A percentile compares a stretch with the other conserved stretches of the same genome.
Evolutionary conservation across 2,113 vertebrate genomes (phyloP).

Genomic region (Salvelinus alpinus): DNA sequence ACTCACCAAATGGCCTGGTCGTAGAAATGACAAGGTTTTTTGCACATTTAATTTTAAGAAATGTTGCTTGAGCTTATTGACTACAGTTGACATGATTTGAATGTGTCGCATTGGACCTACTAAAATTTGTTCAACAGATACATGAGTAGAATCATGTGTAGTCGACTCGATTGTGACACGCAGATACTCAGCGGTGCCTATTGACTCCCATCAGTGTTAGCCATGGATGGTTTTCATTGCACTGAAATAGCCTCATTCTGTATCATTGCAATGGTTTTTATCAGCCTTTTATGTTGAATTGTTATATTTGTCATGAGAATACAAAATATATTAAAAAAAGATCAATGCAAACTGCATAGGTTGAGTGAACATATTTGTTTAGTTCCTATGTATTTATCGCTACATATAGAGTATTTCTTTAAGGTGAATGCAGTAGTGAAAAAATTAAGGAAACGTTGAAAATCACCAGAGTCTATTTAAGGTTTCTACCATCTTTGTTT

Average conservation of each 20-base stretch:
- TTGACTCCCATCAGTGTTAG: background rate
- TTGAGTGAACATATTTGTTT: conserved; percentile 9
- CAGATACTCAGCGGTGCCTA: conserved; percentile 22
- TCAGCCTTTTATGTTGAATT: conserved; percentile 18
- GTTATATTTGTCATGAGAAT: conserved; percentile 2
- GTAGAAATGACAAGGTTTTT: background rate
- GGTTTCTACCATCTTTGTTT: too few relatives aligned
- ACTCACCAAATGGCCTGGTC: conserved; percentile 21
- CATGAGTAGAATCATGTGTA: background rate
- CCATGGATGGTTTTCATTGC: conserved; percentile 32
- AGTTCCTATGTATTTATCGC: too few relatives aligned
- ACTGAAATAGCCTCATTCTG: conserved; percentile 32
- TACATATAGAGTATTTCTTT: too few relatives aligned
- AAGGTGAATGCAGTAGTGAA: too few relatives aligned
- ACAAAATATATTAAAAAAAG: background rate
- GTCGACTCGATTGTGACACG: background rate
- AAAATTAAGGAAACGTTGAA: too few relatives aligned
- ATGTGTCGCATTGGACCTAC: background rate
- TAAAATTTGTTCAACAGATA: background rate
- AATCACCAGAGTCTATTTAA: too few relatives aligned
- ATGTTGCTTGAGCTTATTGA: background rate
- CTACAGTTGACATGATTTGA: background rate
- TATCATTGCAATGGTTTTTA: conserved; percentile 22
- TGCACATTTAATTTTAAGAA: background rate
- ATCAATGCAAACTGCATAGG: background rate